Evolutionary conservation across 1,140 invertebrate species (phyloP).

Genomic region (Aleiodes sp.): DNA sequence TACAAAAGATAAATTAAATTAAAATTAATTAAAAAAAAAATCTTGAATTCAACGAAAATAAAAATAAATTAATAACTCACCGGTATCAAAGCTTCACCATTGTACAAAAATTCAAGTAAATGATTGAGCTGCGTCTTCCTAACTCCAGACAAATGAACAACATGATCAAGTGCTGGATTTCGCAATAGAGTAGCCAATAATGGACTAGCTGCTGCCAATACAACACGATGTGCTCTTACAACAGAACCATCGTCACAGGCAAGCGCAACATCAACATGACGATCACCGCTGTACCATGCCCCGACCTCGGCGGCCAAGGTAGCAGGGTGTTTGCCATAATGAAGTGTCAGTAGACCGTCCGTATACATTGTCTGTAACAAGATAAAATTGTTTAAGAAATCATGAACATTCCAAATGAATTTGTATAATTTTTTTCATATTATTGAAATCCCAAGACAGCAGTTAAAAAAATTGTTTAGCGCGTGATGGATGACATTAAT

Average conservation of each 20-base stretch:
- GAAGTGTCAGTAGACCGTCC: constrained; percentile 80
- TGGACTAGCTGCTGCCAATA: constrained; percentile 84
- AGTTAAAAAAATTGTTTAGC: too few species aligned
- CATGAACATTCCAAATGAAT: background rate
- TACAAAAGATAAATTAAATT: constrained; percentile 53
- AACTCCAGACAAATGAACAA: constrained; percentile 84
- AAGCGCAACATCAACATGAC: constrained; percentile 82
- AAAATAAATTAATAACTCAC: constrained; percentile 63
- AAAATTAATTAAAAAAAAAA: background rate
- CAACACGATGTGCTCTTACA: constrained; percentile 80
- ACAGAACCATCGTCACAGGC: constrained; percentile 81
- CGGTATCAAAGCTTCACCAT: constrained; percentile 83
- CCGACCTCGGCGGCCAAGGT: constrained; percentile 87
- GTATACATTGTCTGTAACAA: constrained; percentile 66
- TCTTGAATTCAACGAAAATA: constrained; percentile 30
- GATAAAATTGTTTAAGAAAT: constrained; percentile 24
- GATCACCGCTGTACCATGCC: constrained; percentile 82
- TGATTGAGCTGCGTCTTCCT: constrained; percentile 79
- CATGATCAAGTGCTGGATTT: constrained; percentile 73
- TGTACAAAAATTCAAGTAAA: constrained; percentile 83
- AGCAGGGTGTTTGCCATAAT: constrained; percentile 89
- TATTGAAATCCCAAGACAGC: background rate
- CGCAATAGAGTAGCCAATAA: constrained; percentile 80
- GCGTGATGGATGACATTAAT: too few species aligned
- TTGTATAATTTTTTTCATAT: background rate